Evolutionary conservation across 1,140 invertebrate genomes (phyloP), one percentile per base, ranked within the genome.

Genomic region (Lamellibrachia luymesi): DNA sequence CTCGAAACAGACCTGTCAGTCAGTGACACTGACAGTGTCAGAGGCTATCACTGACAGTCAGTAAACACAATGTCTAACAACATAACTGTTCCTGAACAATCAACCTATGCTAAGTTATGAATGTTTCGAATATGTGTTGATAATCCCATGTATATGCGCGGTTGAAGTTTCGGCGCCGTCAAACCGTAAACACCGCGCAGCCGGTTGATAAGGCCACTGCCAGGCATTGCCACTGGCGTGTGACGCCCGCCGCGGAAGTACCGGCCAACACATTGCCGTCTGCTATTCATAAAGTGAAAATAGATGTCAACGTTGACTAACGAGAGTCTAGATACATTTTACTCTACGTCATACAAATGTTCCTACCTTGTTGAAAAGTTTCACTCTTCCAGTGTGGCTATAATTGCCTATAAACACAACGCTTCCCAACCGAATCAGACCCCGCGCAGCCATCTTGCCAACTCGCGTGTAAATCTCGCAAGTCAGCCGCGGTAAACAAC

Each of bases 391-490:
- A 22, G 64, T 22, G 64, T 80, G 64, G 64, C 64, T 22, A 80
- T 80, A 80, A 80, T 80, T 80, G 64, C 64, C 64, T 80, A 80
- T 80, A 80, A 80, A 80, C 64, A 80, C 64, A 80, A 80, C 64
- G 64, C 64, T 80, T 80, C 64, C 64, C 64, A 80, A 80, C 64
- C 64, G 64, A 80, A 80, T 17, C 64, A 80, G 64, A 80, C 64
- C 64, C 64, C 64, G 64, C 64, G 64, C 64, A 80, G 64, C 64
- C 64, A 80, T 80, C 64, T 80, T 80, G 64, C 64, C 64, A 80
- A 80, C 64, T 80, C 64, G 64, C 64, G 64, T 22, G 64, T 80
- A 80, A 80, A 80, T 80, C 64, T 80, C 64, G 64, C 64, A 17
- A 4, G 13, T 80, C 8, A 80, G 64, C 13, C 13, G 64, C 64